phyloP scores from a whole-genome alignment of 1,140 invertebrate genomes.

The Cheumatopsyche charites region DNA sequence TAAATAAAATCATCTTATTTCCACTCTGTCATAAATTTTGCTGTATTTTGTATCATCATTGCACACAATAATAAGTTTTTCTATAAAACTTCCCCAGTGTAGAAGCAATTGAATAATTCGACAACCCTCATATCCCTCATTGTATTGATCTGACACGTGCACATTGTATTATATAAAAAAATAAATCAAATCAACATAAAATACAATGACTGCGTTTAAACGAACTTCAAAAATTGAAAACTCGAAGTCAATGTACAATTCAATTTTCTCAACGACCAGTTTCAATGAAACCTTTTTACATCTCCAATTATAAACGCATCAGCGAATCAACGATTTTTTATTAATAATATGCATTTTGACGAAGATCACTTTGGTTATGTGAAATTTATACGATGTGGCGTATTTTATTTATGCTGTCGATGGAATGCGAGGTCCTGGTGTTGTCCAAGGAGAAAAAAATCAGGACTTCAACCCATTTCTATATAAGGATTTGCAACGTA shows the following conservation, averaged over 20 bases:
- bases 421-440: not conserved
- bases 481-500: not conserved
- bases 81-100: no score
- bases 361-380: not conserved
- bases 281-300: not conserved
- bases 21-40: no score
- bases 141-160: constrained; percentile 16
- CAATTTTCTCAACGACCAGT: constrained; percentile 2
- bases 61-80: no score
- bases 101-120: no score
- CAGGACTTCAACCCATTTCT: constrained; percentile 3
- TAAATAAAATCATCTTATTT: no score
- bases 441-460: not conserved
- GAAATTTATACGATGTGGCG: not conserved
- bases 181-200: not conserved
- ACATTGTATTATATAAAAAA: constrained; percentile 22
- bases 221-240: not conserved
- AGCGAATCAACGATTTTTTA: not conserved
- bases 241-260: not conserved
- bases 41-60: no score
- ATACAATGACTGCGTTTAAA: not conserved
- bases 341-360: no score
- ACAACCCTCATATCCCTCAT: no score
- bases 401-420: not conserved
- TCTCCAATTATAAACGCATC: not conserved